A percentile compares a stretch with the other conserved stretches of the same genome.
These are phyloP conservation scores for Pardalotus punctatus DNA, from an alignment of 2,113 vertebrate species.

Conservation along the genomic window DNA sequence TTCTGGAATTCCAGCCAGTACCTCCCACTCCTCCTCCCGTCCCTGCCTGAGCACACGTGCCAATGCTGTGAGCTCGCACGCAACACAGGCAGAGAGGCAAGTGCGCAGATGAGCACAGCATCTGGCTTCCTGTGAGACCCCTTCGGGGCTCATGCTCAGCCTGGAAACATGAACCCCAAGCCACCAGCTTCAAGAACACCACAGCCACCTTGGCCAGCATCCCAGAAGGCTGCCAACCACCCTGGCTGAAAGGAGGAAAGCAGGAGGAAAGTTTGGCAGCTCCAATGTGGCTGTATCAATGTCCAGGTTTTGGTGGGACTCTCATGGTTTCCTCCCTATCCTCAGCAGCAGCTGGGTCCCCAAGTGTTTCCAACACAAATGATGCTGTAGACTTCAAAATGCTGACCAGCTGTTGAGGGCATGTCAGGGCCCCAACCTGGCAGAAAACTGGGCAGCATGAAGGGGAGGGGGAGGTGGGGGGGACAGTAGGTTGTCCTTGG, in stretches of 20 bases:
- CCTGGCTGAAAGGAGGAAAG: not conserved
- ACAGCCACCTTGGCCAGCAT: rapidly evolving
- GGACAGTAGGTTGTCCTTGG: not conserved
- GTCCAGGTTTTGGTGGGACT: not conserved
- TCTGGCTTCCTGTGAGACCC: not conserved
- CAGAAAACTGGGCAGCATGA: not conserved
- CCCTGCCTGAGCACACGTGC: rapidly evolving
- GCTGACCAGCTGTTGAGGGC: not conserved
- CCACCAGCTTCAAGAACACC: not conserved
- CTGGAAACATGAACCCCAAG: not conserved
- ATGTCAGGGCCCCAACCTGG: not conserved
- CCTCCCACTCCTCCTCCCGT: not conserved
- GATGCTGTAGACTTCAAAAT: not conserved
- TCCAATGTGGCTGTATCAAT: not conserved
- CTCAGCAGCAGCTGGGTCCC: not conserved
- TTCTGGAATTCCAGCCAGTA: not conserved
- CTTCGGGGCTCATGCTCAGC: rapidly evolving
- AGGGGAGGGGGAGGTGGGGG: not conserved
- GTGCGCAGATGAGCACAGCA: rapidly evolving
- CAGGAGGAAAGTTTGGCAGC: not conserved
- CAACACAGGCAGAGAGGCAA: not conserved
- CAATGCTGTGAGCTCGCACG: rapidly evolving
- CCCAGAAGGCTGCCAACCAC: not conserved
- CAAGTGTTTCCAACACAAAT: not conserved
- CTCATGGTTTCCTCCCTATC: not conserved